Evolutionary conservation across 64 coral and sea anemone genomes (phyloP), one percentile per base, ranked within the genome.

Genomic region (Pocillopora verrucosa): DNA sequence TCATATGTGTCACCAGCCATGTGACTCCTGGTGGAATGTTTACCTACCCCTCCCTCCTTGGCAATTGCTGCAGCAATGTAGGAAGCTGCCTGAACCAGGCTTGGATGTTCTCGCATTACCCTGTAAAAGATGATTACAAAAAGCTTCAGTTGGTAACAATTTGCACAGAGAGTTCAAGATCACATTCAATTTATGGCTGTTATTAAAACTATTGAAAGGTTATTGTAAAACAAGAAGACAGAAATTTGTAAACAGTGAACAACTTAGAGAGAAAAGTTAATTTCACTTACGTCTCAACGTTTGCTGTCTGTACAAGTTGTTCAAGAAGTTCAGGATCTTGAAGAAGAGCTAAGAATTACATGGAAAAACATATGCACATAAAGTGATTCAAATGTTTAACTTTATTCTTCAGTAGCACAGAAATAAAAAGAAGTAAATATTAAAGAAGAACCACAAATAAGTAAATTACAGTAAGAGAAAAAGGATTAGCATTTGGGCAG

Each of bases 311-410:
- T 34, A 96, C 90, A 60, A 96, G 91, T 74, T 93, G 94, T 70
- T 93, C 87, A 87, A 96, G 91, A 77, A 96, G 94, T 76, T 96
- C 91, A 65, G 87, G 91, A 79, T 96, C 94, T 78, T 92, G 91
- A 10, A 96, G 83, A 26, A 96, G 88, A 4, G 91, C 94, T 96
- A 59, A 36, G 22, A 87, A 87, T 12, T 75, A 82, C 25, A 75
- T 20, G 16, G 34, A 59, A 85, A 77, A 1, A 61, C 61, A 16
- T 59, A 75, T 24, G 19, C 13, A 24, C 1, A 9, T 67, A 51
- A 51, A 51, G 41, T 51, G 41, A 51, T 51, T 51, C 41, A 51
- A 4, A 7, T 4, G 3, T 51, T 51, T 51, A 4, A 51, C 41
- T 4, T 51, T 4, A 51, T 4, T 51, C 7, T 51, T 51, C 41